Conservation (phyloP, 2,797 vertebrate genomes). For the Epinephelus malabaricus region DNA sequence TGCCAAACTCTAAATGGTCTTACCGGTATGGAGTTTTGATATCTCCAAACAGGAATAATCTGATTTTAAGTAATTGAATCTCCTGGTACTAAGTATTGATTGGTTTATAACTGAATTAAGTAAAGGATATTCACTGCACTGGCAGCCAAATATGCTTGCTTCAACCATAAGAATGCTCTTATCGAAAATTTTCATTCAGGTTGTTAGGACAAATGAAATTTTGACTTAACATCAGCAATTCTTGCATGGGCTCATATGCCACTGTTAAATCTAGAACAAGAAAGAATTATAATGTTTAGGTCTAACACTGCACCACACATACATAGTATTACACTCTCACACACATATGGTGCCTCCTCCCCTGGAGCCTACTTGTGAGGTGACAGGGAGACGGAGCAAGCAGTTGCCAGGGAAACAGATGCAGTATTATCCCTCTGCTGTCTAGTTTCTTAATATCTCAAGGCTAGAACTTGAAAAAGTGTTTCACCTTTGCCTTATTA, state of each 20-base stretch:
- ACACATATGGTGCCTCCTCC: conserved; percentile 35
- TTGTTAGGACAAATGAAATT: background rate
- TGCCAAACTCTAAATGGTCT: background rate
- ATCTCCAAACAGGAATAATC: background rate
- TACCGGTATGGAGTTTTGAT: background rate
- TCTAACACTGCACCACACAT: conserved; percentile 22
- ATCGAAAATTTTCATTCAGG: background rate
- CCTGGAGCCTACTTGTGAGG: conserved; percentile 57
- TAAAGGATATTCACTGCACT: background rate
- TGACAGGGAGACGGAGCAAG: conserved; percentile 71
- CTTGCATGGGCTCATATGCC: conserved; percentile 4
- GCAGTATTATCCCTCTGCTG: conserved; percentile 65
- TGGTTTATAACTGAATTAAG: conserved; percentile 6
- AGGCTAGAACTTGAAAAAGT: conserved; percentile 51
- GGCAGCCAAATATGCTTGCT: background rate
- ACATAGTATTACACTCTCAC: conserved; percentile 18
- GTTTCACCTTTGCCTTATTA: conserved; percentile 55
- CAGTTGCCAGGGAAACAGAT: conserved; percentile 86
- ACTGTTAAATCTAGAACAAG: conserved; percentile 33
- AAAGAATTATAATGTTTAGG: background rate
- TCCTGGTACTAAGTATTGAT: background rate
- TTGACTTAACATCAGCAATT: conserved; percentile 5
- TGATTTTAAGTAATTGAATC: conserved; percentile 15
- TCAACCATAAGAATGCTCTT: too few relatives aligned
- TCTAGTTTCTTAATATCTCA: conserved; percentile 68